Base-by-base conservation (phyloP, 1,140 invertebrate species). In the Drosophila funebris region DNA sequence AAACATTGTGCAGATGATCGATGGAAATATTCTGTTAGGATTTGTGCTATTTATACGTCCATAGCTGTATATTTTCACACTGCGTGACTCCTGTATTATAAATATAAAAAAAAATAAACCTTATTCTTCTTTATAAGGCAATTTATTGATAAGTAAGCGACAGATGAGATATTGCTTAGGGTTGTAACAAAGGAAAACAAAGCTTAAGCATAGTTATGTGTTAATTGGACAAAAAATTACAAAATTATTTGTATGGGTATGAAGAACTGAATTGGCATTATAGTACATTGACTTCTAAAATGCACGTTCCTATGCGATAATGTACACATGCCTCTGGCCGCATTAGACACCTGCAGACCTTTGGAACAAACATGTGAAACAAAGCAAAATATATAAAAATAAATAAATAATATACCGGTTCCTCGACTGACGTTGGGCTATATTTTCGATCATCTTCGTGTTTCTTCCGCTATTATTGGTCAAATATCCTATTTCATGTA, bases 401-500 rank as follows among this genome's bases (percentile, higher is more conserved):
- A 81, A 75, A 70, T 71, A 62, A 66, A 74, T 81, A 70, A 77
- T 88, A 90, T 94, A 94, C 94, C 94, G 94, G 93, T 93, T 94
- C 93, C 93, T 93, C 93, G 92, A 90, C 82, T 70, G 93, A 93
- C 92, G 94, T 93, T 92, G 94, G 94, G 93, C 94, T 94, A 94
- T 94, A 94, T 93, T 94, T 78, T 56, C 76, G 89, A 63, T 90
- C 88, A 62, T 90, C 84, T 57, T 84, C 81, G 57, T 70, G 73
- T 67, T 90, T 90, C 77, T 87, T 91, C 89, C 84, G 81, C 90
- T 91, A 83, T 60, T 50, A 78, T 74, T 67, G 74, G 33, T 54
- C 69, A 67, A 73, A 29, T 37, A 52, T 70, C 73, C 58, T 61
- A 73, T 73, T 69, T 71, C 46, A 68, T 44, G 58, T 62, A 63